Conservation (phyloP, 1,140 invertebrate genomes). For the Armadillidium nasatum region DNA sequence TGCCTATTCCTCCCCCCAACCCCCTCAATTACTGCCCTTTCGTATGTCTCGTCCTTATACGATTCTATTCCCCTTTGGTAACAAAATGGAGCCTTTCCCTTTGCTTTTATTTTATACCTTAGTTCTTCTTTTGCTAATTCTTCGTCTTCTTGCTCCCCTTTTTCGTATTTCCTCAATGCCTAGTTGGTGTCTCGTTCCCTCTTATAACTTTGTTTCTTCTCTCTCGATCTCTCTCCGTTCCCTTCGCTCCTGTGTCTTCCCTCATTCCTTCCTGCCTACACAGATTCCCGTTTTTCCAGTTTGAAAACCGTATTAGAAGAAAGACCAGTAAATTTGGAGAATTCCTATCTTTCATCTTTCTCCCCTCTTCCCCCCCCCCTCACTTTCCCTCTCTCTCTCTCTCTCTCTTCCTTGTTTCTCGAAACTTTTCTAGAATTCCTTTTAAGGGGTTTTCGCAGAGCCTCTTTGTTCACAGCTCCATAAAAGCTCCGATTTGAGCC, state of each 20-base stretch:
- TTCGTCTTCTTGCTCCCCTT: neutral
- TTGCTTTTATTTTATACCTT: neutral
- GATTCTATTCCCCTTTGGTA: neutral
- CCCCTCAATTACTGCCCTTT: too few relatives aligned
- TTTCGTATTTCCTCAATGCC: neutral
- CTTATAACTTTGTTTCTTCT: neutral
- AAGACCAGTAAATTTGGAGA: neutral
- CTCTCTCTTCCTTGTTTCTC: neutral
- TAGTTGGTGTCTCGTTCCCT: too few relatives aligned
- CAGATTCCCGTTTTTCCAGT: neutral
- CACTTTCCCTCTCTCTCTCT: too few relatives aligned
- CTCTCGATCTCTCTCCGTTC: neutral
- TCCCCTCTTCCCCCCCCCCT: too few relatives aligned
- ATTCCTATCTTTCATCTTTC: neutral
- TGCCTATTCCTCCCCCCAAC: too few relatives aligned
- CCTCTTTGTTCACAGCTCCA: slow-evolving; percentile 8
- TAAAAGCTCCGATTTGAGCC: slow-evolving; percentile 4
- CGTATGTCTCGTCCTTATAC: neutral
- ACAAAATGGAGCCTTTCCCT: neutral
- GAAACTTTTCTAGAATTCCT: slow-evolving; percentile 7
- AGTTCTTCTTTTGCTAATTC: neutral
- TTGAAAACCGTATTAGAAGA: slow-evolving; percentile 10
- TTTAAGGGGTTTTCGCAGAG: neutral
- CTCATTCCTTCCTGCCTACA: neutral
- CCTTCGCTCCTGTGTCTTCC: neutral